Evolutionary conservation across 2,797 vertebrate species (phyloP).

Genomic region (Rhinoraja longicauda): DNA sequence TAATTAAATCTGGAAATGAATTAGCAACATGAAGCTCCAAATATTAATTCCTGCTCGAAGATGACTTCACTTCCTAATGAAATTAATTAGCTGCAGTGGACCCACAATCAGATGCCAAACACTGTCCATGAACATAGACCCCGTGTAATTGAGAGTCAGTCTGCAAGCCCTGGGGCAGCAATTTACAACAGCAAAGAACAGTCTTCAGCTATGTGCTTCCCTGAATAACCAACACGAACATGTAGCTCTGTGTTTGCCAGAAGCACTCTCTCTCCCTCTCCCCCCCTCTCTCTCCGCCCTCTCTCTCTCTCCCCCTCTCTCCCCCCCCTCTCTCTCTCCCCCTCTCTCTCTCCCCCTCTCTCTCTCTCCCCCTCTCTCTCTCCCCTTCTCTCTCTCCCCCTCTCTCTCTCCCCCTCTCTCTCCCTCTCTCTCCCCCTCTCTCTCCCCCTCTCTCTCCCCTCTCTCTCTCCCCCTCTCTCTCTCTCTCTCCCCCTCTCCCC

Average conservation of each 20-base stretch:
- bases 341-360: too few species aligned
- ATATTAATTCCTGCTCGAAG: conserved; percentile 99
- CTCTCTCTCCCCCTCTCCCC: too few species aligned
- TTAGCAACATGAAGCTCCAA: conserved; percentile 99
- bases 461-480: too few species aligned
- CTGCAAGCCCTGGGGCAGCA: conserved; percentile 85
- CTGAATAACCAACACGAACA: conserved; percentile 94
- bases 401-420: too few species aligned
- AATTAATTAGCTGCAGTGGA: conserved; percentile 99
- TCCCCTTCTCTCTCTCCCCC: too few species aligned
- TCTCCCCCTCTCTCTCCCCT: too few species aligned
- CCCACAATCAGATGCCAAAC: conserved; percentile 98
- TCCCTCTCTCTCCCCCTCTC: too few species aligned
- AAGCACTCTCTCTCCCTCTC: conserved; percentile 60
- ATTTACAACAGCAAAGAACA: conserved; percentile 99
- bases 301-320: conserved; percentile 48
- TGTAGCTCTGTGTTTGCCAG: conserved; percentile 87
- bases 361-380: too few species aligned
- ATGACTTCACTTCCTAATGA: conserved; percentile 99
- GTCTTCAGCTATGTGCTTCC: conserved; percentile 96
- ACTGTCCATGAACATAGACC: conserved; percentile 96
- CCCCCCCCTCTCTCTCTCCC: too few species aligned
- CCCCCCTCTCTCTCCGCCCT: neutral
- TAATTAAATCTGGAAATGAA: conserved; percentile 99
- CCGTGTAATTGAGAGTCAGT: conserved; percentile 92